A percentile compares a stretch with the other conserved stretches of the same genome.
phyloP scores from a whole-genome alignment of 2,888 invertebrate genomes.

The Spilarctia lutea region DNA sequence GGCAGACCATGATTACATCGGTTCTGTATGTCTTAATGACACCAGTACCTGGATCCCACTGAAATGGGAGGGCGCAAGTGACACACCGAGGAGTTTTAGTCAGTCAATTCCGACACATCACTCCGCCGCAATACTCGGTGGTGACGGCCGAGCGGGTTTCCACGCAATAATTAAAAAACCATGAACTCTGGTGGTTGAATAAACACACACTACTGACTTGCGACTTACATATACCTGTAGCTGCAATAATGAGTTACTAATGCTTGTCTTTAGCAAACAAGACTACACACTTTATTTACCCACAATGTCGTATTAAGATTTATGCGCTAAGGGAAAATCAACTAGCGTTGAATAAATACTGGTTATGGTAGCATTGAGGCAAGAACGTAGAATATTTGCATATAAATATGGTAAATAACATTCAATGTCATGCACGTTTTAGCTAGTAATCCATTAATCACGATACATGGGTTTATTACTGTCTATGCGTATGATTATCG shows the following conservation, averaged over 20 bases:
- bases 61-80: too few relatives aligned
- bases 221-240: background rate
- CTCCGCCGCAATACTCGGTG: too few relatives aligned
- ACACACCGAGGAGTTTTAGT: too few relatives aligned
- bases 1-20: too few relatives aligned
- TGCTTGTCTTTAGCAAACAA: background rate
- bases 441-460: conserved; percentile 1
- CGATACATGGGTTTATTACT: background rate
- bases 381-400: conserved; percentile 35
- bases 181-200: background rate
- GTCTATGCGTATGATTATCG: background rate
- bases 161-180: too few relatives aligned
- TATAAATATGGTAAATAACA: conserved; percentile 35
- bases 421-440: conserved; percentile 22
- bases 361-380: conserved; percentile 26
- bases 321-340: conserved; percentile 10
- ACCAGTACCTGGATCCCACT: too few relatives aligned
- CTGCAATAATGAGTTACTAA: background rate
- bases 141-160: too few relatives aligned
- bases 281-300: background rate
- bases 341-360: conserved; percentile 7
- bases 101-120: too few relatives aligned
- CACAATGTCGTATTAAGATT: conserved; percentile 12
- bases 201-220: too few relatives aligned
- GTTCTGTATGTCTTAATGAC: too few relatives aligned